Evolutionary conservation across 2,888 invertebrate genomes (phyloP).

Genomic region (Gastracanthus pulcherrimus): DNA sequence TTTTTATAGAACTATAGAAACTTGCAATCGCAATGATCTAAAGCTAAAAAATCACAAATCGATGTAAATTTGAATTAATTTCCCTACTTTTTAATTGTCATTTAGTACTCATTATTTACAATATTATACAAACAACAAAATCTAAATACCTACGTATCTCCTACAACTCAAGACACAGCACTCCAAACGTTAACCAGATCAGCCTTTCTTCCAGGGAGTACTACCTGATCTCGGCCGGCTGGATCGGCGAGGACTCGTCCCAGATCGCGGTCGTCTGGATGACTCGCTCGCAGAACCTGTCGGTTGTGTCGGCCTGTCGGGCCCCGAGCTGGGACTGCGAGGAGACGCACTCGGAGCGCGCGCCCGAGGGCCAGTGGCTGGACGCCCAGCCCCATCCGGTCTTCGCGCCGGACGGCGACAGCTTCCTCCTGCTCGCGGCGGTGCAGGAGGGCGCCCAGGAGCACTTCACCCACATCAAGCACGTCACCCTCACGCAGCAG

Average conservation of each 20-base stretch:
- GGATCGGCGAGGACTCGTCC: conserved; percentile 89
- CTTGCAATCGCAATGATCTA: no score
- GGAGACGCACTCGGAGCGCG: conserved; percentile 91
- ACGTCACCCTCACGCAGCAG: conserved; percentile 89
- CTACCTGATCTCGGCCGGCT: conserved; percentile 94
- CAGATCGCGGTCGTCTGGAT: conserved; percentile 94
- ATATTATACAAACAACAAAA: no score
- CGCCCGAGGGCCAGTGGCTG: conserved; percentile 91
- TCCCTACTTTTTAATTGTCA: no score
- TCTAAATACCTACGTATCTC: no score
- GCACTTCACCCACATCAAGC: conserved; percentile 93
- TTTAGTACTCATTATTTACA: no score
- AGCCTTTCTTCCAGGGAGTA: no score
- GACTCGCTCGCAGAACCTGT: conserved; percentile 95
- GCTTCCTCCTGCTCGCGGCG: conserved; percentile 89
- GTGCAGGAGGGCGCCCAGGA: conserved; percentile 91
- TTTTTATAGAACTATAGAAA: no score
- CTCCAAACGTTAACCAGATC: no score
- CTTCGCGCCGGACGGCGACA: conserved; percentile 90
- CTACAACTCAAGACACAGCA: no score
- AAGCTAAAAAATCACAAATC: no score
- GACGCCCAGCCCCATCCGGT: conserved; percentile 91
- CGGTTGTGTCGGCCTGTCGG: conserved; percentile 91
- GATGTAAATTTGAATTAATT: no score
- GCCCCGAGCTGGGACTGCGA: conserved; percentile 91